Evolutionary conservation across 2,888 invertebrate species (phyloP), one percentile per base, ranked within the genome.

Genomic region (Drosophila sordidapex): DNA sequence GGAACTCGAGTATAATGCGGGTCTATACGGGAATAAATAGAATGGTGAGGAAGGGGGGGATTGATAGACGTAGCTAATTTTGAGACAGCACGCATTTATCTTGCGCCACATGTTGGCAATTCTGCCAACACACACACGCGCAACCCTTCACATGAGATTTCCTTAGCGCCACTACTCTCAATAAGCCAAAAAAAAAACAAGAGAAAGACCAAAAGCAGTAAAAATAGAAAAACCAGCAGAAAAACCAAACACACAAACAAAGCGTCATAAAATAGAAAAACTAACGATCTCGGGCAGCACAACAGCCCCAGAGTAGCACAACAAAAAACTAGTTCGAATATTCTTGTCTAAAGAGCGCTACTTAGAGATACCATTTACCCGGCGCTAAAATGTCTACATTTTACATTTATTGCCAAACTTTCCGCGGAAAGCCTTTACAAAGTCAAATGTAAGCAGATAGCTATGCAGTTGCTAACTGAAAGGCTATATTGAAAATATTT

Each of bases 261-360:
- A 68, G 73, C 81, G 62, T 73, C 68, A 81, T 80, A 82, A 84
- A 84, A 69, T 76, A 68, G 73, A 74, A 76, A 81, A 85, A 82
- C 84, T 87, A 89, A 86, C 87, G 82, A 89, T 84, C 82, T 81
- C 64, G 70, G 76, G 71, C 82, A 83, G 77, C 58, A 31, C 35
- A 60, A 35, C 29, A 56, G 64, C 52, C 66, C 65, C 66, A 51
- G 38, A 78, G 59, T 52, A 62, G 61, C 25, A 60, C 49, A 57
- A 38, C 46, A 60, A 1, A 27, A 21, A 6, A 52, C 29, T 21
- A 33, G 8, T 2, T 5, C 0, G 21, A 53, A 8, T 15, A 0
- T 7, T 1, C 15, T 21, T 15, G 21, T 33, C 15, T 0, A 35
- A 53, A 36, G 4, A 1, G 18, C 3, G 25, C 10, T 11, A 38